Conservation (phyloP, 2,797 vertebrate genomes). For the Hemibagrus guttatus region DNA sequence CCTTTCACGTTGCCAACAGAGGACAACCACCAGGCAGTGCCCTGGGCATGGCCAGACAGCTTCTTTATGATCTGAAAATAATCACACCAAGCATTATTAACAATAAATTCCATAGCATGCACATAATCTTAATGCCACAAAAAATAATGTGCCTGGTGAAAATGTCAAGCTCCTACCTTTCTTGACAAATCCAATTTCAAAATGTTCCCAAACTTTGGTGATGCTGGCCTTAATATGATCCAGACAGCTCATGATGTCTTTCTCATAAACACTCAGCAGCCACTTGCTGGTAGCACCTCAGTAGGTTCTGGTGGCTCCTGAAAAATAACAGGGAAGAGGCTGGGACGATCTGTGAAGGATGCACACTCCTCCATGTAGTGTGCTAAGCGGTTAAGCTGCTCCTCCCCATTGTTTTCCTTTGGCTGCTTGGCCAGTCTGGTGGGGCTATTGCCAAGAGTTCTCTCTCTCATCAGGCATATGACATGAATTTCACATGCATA, state of each 20-base stretch:
- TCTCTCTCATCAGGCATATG: background rate
- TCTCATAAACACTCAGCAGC: background rate
- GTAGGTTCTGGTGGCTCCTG: too few species aligned
- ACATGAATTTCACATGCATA: background rate
- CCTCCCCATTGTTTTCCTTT: slow-evolving; percentile 38
- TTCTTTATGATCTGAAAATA: slow-evolving; percentile 42
- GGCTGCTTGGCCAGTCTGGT: slow-evolving; percentile 26
- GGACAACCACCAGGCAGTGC: slow-evolving; percentile 36
- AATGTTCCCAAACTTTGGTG: background rate
- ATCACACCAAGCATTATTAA: too few species aligned
- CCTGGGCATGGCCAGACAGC: slow-evolving; percentile 33
- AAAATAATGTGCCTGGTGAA: too few species aligned
- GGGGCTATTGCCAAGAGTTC: slow-evolving; percentile 33
- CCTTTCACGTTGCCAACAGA: slow-evolving; percentile 26
- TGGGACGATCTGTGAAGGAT: background rate
- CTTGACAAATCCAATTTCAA: too few species aligned
- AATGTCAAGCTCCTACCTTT: too few species aligned
- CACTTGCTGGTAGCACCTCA: background rate
- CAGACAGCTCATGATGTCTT: background rate
- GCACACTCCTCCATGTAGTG: too few species aligned
- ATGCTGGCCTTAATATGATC: background rate
- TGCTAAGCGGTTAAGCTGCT: slow-evolving; percentile 4
- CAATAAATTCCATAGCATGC: too few species aligned
- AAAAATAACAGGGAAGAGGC: background rate
- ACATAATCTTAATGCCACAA: too few species aligned